These are phyloP conservation scores for Fopius arisanus DNA, from an alignment of 1,140 invertebrate species.

Conservation along the genomic window DNA sequence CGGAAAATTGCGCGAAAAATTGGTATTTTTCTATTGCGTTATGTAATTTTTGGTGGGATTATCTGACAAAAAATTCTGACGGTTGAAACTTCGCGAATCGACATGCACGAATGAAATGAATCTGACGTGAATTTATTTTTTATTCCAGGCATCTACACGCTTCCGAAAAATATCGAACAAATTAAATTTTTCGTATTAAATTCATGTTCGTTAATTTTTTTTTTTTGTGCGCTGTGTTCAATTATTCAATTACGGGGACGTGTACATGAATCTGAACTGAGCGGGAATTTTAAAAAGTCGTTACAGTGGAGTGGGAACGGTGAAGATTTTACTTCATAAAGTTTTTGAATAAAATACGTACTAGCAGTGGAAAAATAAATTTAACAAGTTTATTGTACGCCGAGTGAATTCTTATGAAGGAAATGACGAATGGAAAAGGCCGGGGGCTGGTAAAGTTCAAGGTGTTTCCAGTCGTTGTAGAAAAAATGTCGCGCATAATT, in stretches of 20 bases:
- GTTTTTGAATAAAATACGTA: neutral
- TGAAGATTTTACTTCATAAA: neutral
- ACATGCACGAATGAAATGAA: too few relatives aligned
- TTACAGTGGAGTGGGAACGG: neutral
- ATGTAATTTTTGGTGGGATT: too few relatives aligned
- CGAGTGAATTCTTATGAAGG: neutral
- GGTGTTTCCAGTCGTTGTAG: neutral
- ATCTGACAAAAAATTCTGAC: too few relatives aligned
- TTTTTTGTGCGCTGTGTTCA: too few relatives aligned
- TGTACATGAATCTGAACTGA: neutral
- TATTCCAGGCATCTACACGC: too few relatives aligned
- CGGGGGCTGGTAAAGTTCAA: neutral
- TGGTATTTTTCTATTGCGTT: too few relatives aligned
- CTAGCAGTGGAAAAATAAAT: neutral
- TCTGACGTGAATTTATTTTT: too few relatives aligned
- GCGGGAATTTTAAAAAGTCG: neutral
- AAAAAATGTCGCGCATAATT: neutral
- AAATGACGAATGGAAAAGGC: neutral
- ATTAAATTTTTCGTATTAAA: too few relatives aligned
- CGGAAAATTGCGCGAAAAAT: too few relatives aligned
- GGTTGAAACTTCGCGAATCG: too few relatives aligned
- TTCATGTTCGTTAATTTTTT: too few relatives aligned
- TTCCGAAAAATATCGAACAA: too few relatives aligned
- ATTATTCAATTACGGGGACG: neutral
- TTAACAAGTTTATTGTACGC: slow-evolving; percentile 1